Evolutionary conservation across 2,113 vertebrate genomes (phyloP).

Genomic region (Proterorhinus semilunaris): DNA sequence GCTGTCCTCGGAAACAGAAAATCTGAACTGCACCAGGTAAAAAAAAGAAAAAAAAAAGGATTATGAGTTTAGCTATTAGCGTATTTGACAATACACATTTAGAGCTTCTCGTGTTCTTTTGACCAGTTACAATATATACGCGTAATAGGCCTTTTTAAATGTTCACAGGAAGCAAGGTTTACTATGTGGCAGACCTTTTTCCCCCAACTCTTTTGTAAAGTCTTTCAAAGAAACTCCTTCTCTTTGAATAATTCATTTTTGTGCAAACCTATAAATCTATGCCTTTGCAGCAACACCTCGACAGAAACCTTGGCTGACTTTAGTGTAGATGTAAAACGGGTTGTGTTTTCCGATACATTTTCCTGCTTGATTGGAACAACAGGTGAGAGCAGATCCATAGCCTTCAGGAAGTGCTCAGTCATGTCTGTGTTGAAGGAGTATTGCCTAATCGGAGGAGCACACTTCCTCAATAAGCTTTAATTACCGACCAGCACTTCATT

Average conservation of each 20-base stretch:
- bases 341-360: too few species aligned
- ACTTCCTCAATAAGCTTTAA: neutral
- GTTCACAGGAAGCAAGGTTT: too few species aligned
- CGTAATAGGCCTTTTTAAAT: too few species aligned
- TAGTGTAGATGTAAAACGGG: neutral
- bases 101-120: too few species aligned
- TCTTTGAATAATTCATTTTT: too few species aligned
- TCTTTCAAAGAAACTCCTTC: too few species aligned
- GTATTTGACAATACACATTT: too few species aligned
- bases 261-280: neutral
- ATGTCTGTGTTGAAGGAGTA: constrained; percentile 13
- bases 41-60: neutral
- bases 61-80: too few species aligned
- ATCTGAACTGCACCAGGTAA: neutral
- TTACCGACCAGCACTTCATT: neutral
- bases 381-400: neutral
- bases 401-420: constrained; percentile 9
- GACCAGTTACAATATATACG: too few species aligned
- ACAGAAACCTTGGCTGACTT: neutral
- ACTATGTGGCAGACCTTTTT: too few species aligned
- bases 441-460: neutral
- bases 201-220: too few species aligned
- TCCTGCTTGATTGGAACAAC: neutral
- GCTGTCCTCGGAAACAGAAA: neutral
- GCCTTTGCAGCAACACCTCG: neutral